A percentile compares a stretch with the other conserved stretches of the same genome.
Conservation (phyloP, 2,797 vertebrate species). For the Hapalemur alaotrensis region DNA sequence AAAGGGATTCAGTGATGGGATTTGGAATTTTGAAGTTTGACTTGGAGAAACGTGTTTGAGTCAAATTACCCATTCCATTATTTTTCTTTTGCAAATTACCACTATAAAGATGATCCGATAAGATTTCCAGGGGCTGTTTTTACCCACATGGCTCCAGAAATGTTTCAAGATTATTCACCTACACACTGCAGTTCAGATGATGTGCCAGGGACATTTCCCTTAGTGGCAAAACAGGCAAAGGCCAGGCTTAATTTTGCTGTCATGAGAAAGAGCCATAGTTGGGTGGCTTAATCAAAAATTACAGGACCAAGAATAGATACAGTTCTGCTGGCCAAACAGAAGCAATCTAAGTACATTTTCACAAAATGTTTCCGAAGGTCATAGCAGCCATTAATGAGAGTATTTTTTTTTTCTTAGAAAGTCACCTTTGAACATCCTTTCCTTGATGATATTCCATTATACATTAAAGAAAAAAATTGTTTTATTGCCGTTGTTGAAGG, state of each 20-base stretch:
- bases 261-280: neutral
- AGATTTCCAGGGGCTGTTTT: neutral
- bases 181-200: neutral
- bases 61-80: neutral
- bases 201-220: neutral
- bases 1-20: neutral
- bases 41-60: neutral
- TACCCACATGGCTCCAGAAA: neutral
- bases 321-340: neutral
- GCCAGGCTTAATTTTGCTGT: neutral
- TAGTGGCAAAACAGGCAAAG: neutral
- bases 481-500: slow-evolving; percentile 28
- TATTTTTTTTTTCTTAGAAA: slow-evolving; percentile 10
- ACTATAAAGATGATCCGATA: neutral
- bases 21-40: neutral
- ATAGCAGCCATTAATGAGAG: neutral
- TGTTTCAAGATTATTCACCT: neutral
- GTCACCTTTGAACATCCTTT: slow-evolving; percentile 12
- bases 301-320: neutral
- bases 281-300: neutral
- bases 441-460: neutral
- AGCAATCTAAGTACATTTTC: neutral
- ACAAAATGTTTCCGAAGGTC: slow-evolving; percentile 2
- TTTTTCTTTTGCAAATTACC: neutral
- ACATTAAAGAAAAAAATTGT: neutral